Evolutionary conservation across 2,797 vertebrate species (phyloP), one percentile per base, ranked within the genome.

Genomic region (Pagetopsis macropterus): DNA sequence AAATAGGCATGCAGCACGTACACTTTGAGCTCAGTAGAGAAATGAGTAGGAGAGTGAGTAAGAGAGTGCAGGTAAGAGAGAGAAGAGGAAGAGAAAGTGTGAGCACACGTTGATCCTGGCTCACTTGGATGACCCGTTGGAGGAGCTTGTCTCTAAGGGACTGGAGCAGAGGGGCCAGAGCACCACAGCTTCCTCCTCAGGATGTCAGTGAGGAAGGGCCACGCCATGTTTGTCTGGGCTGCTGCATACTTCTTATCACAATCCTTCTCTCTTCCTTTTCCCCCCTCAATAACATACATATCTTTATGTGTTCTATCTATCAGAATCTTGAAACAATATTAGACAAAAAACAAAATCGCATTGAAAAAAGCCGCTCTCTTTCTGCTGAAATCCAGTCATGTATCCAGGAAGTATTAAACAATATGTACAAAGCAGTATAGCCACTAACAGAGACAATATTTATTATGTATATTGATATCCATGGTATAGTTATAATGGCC

Each of bases 191-290:
- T 94, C 92, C 92, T 93, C 82, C 79, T 88, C 89, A 92, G 91
- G 91, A 93, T 92, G 91, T 91, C 88, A 88, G 83, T 75, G 59
- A 94, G 92, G 91, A 93, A 94, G 88, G 84, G 77, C 91, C 90
- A 87, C 88, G 21, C 89, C 84, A 77, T 84, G 87, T 91, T 92
- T 91, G 90, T 91, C 88, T 93, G 92, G 87, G 83, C 88, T 81
- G 74, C 84, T 86, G 88, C 87, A 83, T 85, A 72, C 78, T 83
- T 72, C 81, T 91, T 89, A 89, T 89, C 88, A 84, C 78, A 69
- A 76, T 74, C 65, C 54, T 73, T 71, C 63, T 86, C 76, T 85
- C 63, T 88, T 79, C 79, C 79, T 80, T 79, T 82, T 62, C 13
- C 8, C 46, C 59, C 23, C 73, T 83, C 54, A 72, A 46, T 73